These are phyloP conservation scores for Brachyrhaphis roseni DNA, from an alignment of 2,797 vertebrate genomes.

Conservation along the genomic window DNA sequence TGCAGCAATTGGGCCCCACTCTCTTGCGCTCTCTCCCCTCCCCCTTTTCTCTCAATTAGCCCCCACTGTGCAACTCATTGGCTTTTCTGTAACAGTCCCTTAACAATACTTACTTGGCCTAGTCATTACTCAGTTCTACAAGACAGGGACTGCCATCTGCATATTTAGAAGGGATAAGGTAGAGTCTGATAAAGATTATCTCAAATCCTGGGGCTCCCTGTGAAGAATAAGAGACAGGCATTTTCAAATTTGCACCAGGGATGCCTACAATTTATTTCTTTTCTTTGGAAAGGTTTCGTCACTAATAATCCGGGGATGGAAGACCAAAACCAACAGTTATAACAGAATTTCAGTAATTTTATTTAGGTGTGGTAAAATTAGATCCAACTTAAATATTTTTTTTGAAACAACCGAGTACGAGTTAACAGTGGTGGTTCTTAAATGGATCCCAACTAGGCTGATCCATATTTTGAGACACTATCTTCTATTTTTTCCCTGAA, in stretches of 20 bases:
- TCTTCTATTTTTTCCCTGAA: not conserved
- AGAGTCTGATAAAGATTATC: constrained; percentile 33
- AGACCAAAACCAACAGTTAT: not conserved
- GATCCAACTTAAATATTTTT: not conserved
- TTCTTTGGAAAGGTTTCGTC: not conserved
- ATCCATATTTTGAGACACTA: not conserved
- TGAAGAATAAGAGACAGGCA: constrained; percentile 22
- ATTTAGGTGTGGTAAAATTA: not conserved
- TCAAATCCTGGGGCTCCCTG: constrained; percentile 37
- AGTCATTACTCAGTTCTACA: constrained; percentile 72
- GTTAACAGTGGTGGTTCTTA: not conserved
- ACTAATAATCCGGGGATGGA: not conserved
- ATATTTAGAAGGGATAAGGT: constrained; percentile 56
- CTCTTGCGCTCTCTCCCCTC: constrained; percentile 54
- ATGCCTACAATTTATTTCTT: not conserved
- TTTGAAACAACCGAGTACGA: not conserved
- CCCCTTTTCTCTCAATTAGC: constrained; percentile 76
- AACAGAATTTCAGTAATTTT: not conserved
- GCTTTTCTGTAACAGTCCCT: constrained; percentile 75
- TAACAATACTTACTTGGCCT: constrained; percentile 74
- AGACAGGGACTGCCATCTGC: constrained; percentile 58
- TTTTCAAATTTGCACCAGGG: constrained; percentile 15
- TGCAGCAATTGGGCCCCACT: constrained; percentile 72
- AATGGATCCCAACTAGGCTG: not conserved
- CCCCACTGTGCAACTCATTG: constrained; percentile 81